Evolutionary conservation across 2,113 vertebrate genomes (phyloP).

Genomic region (Pachypanchax playfairii): DNA sequence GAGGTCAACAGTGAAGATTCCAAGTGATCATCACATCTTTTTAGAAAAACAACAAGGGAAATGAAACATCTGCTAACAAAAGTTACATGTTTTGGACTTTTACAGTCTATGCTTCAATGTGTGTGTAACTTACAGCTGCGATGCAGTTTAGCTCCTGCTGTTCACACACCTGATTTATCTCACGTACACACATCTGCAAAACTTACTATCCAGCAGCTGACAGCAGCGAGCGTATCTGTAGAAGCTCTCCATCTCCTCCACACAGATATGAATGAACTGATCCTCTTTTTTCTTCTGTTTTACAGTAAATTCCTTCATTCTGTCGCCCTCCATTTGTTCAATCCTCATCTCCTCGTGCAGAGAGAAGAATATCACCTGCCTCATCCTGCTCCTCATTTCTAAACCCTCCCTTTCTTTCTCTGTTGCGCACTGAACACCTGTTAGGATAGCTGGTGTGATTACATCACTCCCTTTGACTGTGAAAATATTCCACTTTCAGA

Average conservation of each 20-base stretch:
- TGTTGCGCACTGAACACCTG: conserved; percentile 41
- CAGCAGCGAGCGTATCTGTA: conserved; percentile 71
- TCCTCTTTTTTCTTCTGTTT: conserved; percentile 8
- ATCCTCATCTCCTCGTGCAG: conserved; percentile 19
- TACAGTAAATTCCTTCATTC: conserved; percentile 17
- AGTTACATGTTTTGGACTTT: background rate
- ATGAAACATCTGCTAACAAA: background rate
- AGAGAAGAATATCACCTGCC: background rate
- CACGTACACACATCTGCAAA: background rate
- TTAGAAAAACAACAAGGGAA: background rate
- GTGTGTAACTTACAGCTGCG: too few species aligned
- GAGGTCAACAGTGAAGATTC: too few species aligned
- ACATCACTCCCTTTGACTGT: conserved; percentile 27
- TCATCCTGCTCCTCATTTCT: conserved; percentile 20
- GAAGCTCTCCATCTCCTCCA: conserved; percentile 78
- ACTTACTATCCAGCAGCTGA: conserved; percentile 75
- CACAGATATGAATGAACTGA: conserved; percentile 61
- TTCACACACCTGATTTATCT: background rate
- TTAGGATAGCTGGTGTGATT: conserved; percentile 25
- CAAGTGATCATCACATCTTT: too few species aligned
- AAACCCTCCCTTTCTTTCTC: conserved; percentile 9
- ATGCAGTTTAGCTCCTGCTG: too few species aligned
- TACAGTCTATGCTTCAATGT: background rate
- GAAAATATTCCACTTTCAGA: background rate
- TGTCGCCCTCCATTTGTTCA: conserved; percentile 24